Evolutionary conservation across 2,113 vertebrate genomes (phyloP).

Genomic region (Numida meleagris): DNA sequence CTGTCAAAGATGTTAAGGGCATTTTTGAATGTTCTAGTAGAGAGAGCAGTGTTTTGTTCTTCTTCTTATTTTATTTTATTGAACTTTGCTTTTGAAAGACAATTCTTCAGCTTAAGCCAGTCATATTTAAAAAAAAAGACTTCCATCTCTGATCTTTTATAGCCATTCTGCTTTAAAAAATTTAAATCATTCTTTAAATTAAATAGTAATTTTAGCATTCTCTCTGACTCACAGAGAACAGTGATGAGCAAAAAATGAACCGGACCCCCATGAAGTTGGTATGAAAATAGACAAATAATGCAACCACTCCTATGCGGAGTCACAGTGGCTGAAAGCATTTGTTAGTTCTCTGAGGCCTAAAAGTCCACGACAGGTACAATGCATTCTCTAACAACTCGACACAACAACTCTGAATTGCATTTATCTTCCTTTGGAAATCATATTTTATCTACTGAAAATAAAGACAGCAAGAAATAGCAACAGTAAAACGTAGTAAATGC

Average conservation of each 20-base stretch:
- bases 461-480: neutral
- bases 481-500: neutral
- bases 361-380: neutral
- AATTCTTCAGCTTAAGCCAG: neutral
- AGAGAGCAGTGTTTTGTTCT: neutral
- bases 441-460: neutral
- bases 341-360: neutral
- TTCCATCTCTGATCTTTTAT: neutral
- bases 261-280: neutral
- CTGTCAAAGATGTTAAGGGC: neutral
- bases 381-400: neutral
- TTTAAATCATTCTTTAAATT: neutral
- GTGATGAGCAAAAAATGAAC: neutral
- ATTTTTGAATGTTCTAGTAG: neutral
- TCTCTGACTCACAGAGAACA: neutral
- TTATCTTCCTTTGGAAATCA: neutral
- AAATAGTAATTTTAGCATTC: neutral
- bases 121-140: neutral
- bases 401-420: neutral
- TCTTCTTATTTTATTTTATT: neutral
- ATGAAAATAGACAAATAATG: conserved; percentile 17
- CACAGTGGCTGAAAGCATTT: conserved; percentile 31
- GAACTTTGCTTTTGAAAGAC: neutral
- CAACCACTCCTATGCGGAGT: neutral
- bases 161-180: neutral